Conservation (phyloP, 1,140 invertebrate genomes). For the Nephila pilipes region DNA sequence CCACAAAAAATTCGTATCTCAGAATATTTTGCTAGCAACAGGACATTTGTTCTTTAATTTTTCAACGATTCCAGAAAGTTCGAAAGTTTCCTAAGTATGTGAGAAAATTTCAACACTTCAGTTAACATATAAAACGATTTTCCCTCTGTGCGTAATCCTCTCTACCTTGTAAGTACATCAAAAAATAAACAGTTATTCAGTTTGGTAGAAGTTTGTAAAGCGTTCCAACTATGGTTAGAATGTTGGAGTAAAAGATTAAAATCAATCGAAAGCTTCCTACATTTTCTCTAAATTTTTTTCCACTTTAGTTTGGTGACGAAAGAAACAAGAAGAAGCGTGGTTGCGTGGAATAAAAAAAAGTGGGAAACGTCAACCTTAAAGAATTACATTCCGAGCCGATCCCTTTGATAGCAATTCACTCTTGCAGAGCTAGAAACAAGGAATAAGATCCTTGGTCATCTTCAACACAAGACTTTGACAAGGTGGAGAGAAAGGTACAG, state of each 20-base stretch:
- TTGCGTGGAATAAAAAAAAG: not conserved
- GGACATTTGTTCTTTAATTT: too few relatives aligned
- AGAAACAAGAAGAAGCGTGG: not conserved
- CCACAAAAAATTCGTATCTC: too few relatives aligned
- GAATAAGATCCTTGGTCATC: conserved; percentile 56
- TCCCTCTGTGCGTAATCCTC: too few relatives aligned
- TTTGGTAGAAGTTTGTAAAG: not conserved
- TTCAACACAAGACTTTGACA: conserved; percentile 30
- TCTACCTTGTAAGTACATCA: too few relatives aligned
- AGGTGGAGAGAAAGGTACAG: conserved; percentile 33
- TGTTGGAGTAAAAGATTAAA: conserved; percentile 8
- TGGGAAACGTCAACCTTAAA: not conserved
- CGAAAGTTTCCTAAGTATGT: too few relatives aligned
- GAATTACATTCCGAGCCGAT: not conserved
- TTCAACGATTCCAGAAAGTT: too few relatives aligned
- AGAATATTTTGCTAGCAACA: too few relatives aligned
- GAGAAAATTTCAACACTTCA: too few relatives aligned
- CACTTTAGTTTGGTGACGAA: not conserved
- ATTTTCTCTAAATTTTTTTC: not conserved
- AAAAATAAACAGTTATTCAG: not conserved
- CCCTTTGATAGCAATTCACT: conserved; percentile 69
- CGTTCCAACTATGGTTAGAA: conserved; percentile 1
- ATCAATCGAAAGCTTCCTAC: not conserved
- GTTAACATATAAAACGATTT: too few relatives aligned
- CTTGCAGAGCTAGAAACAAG: conserved; percentile 35